phyloP scores from a whole-genome alignment of 2,797 vertebrate species.

The Chaunax sp. region DNA sequence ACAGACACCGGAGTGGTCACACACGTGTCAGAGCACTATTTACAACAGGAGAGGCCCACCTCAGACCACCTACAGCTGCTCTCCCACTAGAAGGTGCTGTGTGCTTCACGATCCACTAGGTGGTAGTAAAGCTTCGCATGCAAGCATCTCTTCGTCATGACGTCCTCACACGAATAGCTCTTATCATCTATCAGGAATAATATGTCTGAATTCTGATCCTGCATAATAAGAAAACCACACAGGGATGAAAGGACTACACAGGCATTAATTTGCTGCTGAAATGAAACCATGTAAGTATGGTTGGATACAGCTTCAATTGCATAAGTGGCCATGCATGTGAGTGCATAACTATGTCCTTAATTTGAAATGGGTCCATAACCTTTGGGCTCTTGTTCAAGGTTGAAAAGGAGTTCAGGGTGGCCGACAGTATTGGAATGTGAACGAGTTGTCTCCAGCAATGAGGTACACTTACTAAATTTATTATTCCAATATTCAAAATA shows the following conservation, averaged over 20 bases:
- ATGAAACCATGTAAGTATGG: conserved; percentile 12
- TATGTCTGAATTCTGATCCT: conserved; percentile 37
- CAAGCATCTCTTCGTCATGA: conserved; percentile 6
- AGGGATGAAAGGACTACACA: neutral
- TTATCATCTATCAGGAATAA: conserved; percentile 10
- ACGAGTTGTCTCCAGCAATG: conserved; percentile 53
- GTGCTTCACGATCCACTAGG: conserved; percentile 62
- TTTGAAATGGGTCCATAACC: conserved; percentile 63
- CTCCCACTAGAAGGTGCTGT: conserved; percentile 23
- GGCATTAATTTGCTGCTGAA: conserved; percentile 18
- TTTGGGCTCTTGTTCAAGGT: conserved; percentile 73
- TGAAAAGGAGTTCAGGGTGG: conserved; percentile 51
- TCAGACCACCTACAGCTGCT: conserved; percentile 75
- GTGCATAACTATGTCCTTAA: conserved; percentile 49
- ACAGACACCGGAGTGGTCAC: conserved; percentile 71
- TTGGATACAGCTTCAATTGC: conserved; percentile 17
- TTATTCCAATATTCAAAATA: conserved; percentile 73
- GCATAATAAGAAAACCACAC: conserved; percentile 12
- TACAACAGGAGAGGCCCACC: conserved; percentile 75
- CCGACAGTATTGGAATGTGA: conserved; percentile 70
- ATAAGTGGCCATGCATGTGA: conserved; percentile 23
- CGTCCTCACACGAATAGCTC: conserved; percentile 6
- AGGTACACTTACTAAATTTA: conserved; percentile 71
- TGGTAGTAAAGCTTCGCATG: conserved; percentile 55
- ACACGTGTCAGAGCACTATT: conserved; percentile 79